These are phyloP conservation scores for Melospiza melodia DNA, from an alignment of 2,113 vertebrate genomes.

Conservation along the genomic window DNA sequence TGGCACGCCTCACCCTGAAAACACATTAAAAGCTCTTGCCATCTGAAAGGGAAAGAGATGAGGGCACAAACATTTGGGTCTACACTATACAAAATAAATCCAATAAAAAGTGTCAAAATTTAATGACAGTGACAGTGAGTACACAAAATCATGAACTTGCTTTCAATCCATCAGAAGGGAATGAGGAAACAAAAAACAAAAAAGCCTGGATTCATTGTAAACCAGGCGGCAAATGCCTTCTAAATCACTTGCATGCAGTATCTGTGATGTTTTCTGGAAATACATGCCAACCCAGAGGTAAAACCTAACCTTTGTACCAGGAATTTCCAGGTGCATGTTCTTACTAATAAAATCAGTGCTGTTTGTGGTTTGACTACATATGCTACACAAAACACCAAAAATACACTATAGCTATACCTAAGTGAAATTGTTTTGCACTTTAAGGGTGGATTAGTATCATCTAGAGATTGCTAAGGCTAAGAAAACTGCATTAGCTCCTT, in stretches of 20 bases:
- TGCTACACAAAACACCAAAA: neutral
- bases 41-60: neutral
- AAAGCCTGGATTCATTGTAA: neutral
- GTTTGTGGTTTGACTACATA: neutral
- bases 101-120: neutral
- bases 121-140: neutral
- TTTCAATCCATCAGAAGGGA: neutral
- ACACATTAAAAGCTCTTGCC: constrained; percentile 30
- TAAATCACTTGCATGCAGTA: neutral
- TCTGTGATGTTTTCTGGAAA: neutral
- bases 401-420: neutral
- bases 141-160: neutral
- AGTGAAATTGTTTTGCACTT: neutral
- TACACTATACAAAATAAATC: neutral
- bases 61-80: neutral
- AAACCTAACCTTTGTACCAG: neutral
- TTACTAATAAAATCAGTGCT: neutral
- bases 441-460: neutral
- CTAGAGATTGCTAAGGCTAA: neutral
- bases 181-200: neutral
- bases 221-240: neutral
- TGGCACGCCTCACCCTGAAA: neutral
- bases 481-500: neutral
- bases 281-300: neutral
- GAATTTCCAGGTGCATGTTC: neutral